Base-by-base conservation (phyloP, 2,797 vertebrate species). In the Allenopithecus nigroviridis region DNA sequence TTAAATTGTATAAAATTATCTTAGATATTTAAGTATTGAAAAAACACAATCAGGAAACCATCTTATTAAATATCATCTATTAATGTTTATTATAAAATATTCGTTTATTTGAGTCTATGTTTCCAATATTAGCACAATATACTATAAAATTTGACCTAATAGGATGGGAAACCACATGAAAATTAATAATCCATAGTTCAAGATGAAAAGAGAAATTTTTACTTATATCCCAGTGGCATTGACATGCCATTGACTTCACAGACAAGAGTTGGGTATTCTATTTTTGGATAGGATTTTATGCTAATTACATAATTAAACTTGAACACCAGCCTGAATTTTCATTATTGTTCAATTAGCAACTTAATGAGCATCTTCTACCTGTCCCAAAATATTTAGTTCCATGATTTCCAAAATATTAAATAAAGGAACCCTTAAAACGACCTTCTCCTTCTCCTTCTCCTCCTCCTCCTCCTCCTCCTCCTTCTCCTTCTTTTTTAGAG, bases 161-260 rank as follows among this genome's bases (percentile, higher is more conserved):
- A 85, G 70, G 57, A 16, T 68, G 6, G 33, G 91, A 96, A 75
- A 17, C 12, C 57, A 87, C 11, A 48, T 88, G 36, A 86, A 96
- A 96, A 95, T 55, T 96, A 91, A 95, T 90, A 41, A 87, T 93
- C 68, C 81, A 3, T 92, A 94, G 55, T 74, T 90, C 36, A 95
- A 90, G 26, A 13, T 88, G 11, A 28, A 70, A 92, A 89, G 74
- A 33, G 7, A 36, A 39, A 61, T 43, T 36, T 80, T 89, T 74
- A 83, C 39, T 50, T 90, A 33, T 17, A 95, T 70, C 8, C 11
- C 46, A 89, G n/a, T 28, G 41, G 21, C 4, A 48, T 8, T 48
- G 11, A 36, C 43, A 61, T 91, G 50, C 95, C 59, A 83, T 7
- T 91, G 81, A 55, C n/a, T 90, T 96, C n/a, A 90, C 11, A 89